phyloP scores from a whole-genome alignment of 2,113 vertebrate species.

The Glareola pratincola region DNA sequence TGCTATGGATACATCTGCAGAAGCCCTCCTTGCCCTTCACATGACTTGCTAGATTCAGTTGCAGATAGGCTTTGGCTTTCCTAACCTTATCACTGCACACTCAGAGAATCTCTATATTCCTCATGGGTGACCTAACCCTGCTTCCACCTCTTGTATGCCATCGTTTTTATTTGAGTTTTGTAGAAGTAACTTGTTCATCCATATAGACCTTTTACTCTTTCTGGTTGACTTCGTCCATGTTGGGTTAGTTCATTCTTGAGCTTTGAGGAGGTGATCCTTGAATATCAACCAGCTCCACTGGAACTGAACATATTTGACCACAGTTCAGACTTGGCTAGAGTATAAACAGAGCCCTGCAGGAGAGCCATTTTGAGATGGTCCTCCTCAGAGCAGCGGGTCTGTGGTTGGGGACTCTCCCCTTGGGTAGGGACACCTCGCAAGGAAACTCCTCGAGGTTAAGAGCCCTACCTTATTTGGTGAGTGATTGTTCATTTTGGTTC shows the following conservation, averaged over 20 bases:
- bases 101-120: neutral
- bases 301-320: neutral
- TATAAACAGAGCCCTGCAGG: too few species aligned
- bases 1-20: neutral
- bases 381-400: too few species aligned
- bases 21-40: neutral
- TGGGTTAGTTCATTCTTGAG: neutral
- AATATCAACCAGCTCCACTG: neutral
- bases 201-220: neutral
- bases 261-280: neutral
- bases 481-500: too few species aligned
- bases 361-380: too few species aligned
- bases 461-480: too few species aligned
- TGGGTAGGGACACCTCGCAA: too few species aligned
- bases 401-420: too few species aligned
- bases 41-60: neutral
- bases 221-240: neutral
- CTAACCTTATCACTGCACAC: neutral
- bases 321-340: too few species aligned
- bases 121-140: neutral
- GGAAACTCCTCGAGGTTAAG: too few species aligned
- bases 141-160: neutral
- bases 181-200: neutral
- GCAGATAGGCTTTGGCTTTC: neutral
- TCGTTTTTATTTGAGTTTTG: neutral